phyloP scores from a whole-genome alignment of 2,113 vertebrate species.

The Apodemus speciosus region DNA sequence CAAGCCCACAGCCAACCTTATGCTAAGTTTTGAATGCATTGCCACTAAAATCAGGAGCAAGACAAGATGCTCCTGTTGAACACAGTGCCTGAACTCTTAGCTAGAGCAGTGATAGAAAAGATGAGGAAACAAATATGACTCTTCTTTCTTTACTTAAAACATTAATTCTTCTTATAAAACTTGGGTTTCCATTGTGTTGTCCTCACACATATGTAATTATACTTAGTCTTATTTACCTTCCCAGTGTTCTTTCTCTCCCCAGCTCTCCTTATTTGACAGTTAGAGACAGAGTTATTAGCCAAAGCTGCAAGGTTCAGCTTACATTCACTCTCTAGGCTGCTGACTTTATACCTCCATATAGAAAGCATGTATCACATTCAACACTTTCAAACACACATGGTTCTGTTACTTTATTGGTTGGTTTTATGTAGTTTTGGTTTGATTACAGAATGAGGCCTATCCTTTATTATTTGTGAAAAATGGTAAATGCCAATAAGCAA shows the following conservation, averaged over 20 bases:
- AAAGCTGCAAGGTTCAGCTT: not conserved
- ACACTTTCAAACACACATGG: not conserved
- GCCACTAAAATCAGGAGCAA: not conserved
- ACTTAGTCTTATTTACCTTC: not conserved
- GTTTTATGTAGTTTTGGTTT: not conserved
- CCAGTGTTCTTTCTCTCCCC: not conserved
- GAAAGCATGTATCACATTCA: too few relatives aligned
- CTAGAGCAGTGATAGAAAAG: not conserved
- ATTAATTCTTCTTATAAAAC: not conserved
- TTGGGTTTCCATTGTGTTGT: not conserved
- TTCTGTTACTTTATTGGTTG: not conserved
- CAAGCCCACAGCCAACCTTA: not conserved
- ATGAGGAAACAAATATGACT: not conserved
- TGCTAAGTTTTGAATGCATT: not conserved
- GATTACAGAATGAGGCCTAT: not conserved
- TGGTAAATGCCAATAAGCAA: not conserved
- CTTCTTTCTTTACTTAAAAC: not conserved
- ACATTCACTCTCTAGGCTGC: not conserved
- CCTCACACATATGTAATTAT: not conserved
- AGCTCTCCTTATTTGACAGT: not conserved
- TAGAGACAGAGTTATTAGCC: not conserved
- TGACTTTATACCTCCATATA: not conserved
- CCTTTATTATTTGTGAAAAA: not conserved
- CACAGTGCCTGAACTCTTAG: not conserved
- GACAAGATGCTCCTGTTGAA: not conserved